Evolutionary conservation across 2,888 invertebrate species (phyloP), one percentile per base, ranked within the genome.

Genomic region (Drosophila austrosaltans): DNA sequence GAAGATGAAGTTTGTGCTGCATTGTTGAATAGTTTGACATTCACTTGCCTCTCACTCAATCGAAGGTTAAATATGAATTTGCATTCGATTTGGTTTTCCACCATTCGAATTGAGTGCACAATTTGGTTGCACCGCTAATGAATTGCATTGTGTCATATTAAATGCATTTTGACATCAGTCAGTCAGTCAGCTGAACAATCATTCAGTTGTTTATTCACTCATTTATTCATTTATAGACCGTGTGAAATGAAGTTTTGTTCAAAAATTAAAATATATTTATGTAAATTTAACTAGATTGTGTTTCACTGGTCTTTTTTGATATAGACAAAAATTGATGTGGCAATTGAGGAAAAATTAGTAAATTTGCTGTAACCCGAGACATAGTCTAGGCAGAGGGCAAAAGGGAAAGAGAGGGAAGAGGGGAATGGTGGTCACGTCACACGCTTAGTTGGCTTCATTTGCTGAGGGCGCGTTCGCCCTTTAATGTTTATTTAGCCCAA

Each of bases 401-500:
- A 10, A 10, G 16, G 4, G 7, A 32, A 6, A 4, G 30, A 30
- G 10, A 30, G n/a, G 5, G 22, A 7, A 8, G 57, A 58, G 57
- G 63, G 58, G 67, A 72, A 36, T 56, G 66, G 57, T 63, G 69
- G 73, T 79, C 72, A 72, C 80, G 83, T 83, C 82, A 75, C 82
- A 83, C 82, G 82, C 83, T 83, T 83, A 67, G 89, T 75, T 88
- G 82, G 89, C 82, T 83, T 83, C 89, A 79, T 79, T 83, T 65
- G 63, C 42, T 54, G 40, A 67, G 72, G 75, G 72, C 75, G 48
- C 61, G 44, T 48, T 54, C 72, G 65, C 59, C 53, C 68, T 57
- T 72, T 80, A 81, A 82, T 82, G 86, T 75, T 63, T 86, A 83
- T 74, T 80, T 75, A 82, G 83, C 83, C 83, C 36, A 22, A 57